These are phyloP conservation scores for Halisarca cf. caerulea DNA, from an alignment of 37 sponge, comb jelly and placozoan genomes.

Conservation along the genomic window DNA sequence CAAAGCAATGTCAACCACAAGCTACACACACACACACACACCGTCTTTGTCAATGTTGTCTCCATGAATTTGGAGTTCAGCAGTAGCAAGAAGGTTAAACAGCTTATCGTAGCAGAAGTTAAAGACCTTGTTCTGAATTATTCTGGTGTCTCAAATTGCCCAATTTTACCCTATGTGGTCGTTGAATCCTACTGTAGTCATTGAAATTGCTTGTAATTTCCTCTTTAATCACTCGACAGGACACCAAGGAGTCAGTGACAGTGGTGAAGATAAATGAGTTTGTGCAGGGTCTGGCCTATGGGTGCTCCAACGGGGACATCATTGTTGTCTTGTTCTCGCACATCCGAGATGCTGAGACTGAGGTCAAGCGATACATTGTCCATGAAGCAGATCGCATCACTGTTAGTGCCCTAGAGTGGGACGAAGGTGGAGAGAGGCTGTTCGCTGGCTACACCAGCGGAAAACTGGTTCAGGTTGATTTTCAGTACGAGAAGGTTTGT, in stretches of 20 bases:
- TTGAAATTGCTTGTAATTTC: not conserved
- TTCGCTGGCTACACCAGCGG: slow-evolving; percentile 10
- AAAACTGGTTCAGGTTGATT: not conserved
- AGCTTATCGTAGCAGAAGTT: too few species aligned
- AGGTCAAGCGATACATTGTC: not conserved
- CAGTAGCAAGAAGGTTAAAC: too few species aligned
- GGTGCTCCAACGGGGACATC: slow-evolving; percentile 10
- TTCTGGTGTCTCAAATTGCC: too few species aligned
- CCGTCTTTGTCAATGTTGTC: too few species aligned
- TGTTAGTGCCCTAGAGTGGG: slow-evolving; percentile 26
- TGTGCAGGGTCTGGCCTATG: not conserved
- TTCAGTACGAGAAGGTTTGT: slow-evolving; percentile 17
- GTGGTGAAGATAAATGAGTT: slow-evolving; percentile 8
- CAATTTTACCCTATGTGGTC: too few species aligned
- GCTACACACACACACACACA: too few species aligned
- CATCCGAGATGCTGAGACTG: not conserved
- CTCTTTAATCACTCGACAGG: not conserved
- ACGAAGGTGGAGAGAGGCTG: slow-evolving; percentile 22
- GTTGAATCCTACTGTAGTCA: too few species aligned
- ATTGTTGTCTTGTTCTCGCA: not conserved
- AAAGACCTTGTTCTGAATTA: too few species aligned
- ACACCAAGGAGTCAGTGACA: slow-evolving; percentile 7
- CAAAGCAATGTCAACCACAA: too few species aligned
- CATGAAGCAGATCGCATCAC: not conserved
- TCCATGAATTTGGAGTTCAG: too few species aligned